Evolutionary conservation across 2,797 vertebrate genomes (phyloP), one percentile per base, ranked within the genome.

Genomic region (Somateria mollissima): DNA sequence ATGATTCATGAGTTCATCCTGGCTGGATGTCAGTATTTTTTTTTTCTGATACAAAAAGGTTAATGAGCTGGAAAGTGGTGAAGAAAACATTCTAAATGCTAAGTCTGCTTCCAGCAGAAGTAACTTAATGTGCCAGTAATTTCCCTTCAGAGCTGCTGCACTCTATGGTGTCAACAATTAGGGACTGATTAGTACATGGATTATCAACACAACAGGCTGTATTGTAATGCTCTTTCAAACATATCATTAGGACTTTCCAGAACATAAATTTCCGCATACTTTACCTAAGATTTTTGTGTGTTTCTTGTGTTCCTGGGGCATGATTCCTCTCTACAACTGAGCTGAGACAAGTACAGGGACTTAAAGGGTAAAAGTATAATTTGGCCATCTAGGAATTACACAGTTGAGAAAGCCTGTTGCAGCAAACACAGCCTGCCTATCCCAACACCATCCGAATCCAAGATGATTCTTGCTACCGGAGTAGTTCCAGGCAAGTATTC

Each of bases 1-100:
- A 94, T 93, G 67, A 95, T 95, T 96, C 60, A 81, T 86, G 87
- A 94, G 61, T 94, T 93, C 82, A 78, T 91, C 78, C 90, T 96
- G 92, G 95, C 90, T 97, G 90, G 79, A 95, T 96, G 93, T 84
- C 64, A 89, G 53, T 58, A 27, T 34, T 91, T 89, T 70, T 70
- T 70, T 71, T 71, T 92, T 79, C 72, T 78, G 72, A 70, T 83
- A 72, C 70, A 92, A 95, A 96, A 94, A 93, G 71, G 85, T 90
- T 95, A 95, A 96, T 90, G 92, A 95, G 49, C 80, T 91, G 83
- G 57, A 84, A 94, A 95, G 72, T 57, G 13, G 58, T 14, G 13
- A 89, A 64, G 76, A 83, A 72, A 87, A 96, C 94, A 92, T 87
- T 87, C 41, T 71, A 92, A 93, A 90, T 76, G 53, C 24, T 87